Evolutionary conservation across 2,797 vertebrate species (phyloP), one percentile per base, ranked within the genome.

Genomic region (Bradypodion ventrale): DNA sequence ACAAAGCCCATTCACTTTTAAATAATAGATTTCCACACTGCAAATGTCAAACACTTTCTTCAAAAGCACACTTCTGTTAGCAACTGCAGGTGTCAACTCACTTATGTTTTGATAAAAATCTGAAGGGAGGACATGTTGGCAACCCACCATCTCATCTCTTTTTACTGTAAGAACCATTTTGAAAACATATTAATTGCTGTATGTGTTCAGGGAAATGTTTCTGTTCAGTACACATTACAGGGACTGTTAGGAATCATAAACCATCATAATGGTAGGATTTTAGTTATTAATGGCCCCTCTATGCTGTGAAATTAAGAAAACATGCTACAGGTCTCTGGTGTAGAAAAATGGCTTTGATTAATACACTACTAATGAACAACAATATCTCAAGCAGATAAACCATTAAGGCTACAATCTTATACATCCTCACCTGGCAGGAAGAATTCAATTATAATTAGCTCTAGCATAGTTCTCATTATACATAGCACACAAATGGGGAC

Each of bases 11-110:
- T 92, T 89, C 52, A 87, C 44, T 82, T 90, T 89, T 66, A 94
- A 91, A 94, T 88, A 89, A 85, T 72, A 88, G 10, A 1, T 85
- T 86, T 91, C 63, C 21, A 87, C 82, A 19, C 82, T 79, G 62
- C 52, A 94, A 92, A 90, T 90, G 78, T 93, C 83, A 93, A 92
- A 80, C 13, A 83, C 32, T 92, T 93, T 75, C 52, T 87, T 86
- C 70, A 12, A 25, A 95, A 91, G 80, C 35, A 78, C 69, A 86
- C 52, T 87, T 93, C 46, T 88, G 25, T 77, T 92, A 89, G 62
- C 19, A 93, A 85, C 44, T 66, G 32, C 21, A 1, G 88, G 79
- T 74, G 25, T 82, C 80, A 91, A 27, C 80, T 90, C 78, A 74
- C 52, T 62, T 84, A 63, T 80, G 82, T 85, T 93, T 91, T 89